Conservation (phyloP, 35 echinoderm and acorn worm species). For the Ptychodera flava region DNA sequence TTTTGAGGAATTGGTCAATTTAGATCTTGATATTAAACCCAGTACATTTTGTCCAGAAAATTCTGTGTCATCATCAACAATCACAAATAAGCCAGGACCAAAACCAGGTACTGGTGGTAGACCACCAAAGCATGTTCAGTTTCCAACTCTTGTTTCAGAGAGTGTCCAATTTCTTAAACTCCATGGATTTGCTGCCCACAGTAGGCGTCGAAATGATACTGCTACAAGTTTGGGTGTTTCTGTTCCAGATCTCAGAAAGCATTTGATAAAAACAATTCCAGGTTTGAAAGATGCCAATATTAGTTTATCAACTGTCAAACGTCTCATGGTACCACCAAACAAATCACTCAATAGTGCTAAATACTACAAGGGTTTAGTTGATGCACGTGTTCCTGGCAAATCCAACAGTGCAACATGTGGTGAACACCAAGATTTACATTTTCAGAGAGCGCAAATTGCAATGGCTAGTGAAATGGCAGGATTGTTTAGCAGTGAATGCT, state of each 20-base stretch:
- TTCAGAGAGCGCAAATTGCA: neutral
- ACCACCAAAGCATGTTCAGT: constrained; percentile 15
- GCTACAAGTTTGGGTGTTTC: constrained; percentile 7
- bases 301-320: neutral
- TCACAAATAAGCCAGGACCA: neutral
- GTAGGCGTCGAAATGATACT: neutral
- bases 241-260: neutral
- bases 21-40: neutral
- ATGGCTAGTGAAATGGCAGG: neutral
- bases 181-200: constrained; percentile 8
- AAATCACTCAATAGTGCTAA: neutral
- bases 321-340: neutral
- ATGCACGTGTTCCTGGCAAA: neutral
- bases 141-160: neutral
- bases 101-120: neutral
- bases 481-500: neutral
- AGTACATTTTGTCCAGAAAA: constrained; percentile 1
- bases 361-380: constrained; percentile 3
- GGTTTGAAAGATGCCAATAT: neutral
- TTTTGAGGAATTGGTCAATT: neutral
- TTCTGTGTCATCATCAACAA: neutral
- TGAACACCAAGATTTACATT: neutral
- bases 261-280: neutral
- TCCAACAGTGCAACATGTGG: neutral
- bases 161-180: neutral